Evolutionary conservation across 2,888 invertebrate species (phyloP), one percentile per base, ranked within the genome.

Genomic region (Lottia scabra): DNA sequence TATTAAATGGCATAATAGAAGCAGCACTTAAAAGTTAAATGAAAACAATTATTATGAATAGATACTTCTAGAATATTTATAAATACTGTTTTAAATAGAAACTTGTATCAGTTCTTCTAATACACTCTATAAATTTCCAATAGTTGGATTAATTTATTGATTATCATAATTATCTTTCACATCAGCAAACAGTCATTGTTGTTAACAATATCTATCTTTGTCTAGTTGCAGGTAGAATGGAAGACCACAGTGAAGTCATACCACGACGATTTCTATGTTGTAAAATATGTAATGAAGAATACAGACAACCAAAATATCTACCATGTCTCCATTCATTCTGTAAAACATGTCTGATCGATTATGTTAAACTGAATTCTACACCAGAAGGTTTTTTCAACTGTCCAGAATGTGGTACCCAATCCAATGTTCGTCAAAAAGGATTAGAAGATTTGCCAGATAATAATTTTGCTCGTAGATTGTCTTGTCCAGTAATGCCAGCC

Each of bases 201-300:
- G 16, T 16, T 8, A 27, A 26, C 38, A 38, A 64, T 64, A 30
- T 16, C 38, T 26, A 15, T 44, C 19, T 23, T 44, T 68, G 23
- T 23, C 46, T 26, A 30, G 12, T 67, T 71, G 19, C 67, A 72
- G 72, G 72, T 48, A 68, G 45, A 27, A 68, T 77, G 82, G 76
- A 79, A 48, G 80, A 78, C 38, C 80, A 80, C 67, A 80, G 82
- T 67, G 82, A 82, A 71, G 85, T 85, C 16, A 82, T 85, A 62
- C 84, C 85, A 6, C 75, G 84, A 8, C 81, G 82, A 67, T 83
- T 84, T 70, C 80, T 84, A 26, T 82, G 82, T 79, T 85, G 85
- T 70, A 80, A 81, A 63, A 75, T 84, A 68, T 85, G 85, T 65
- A 79, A 80, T 30, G 85, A 85, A 46, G 85, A 85, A 70, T 84